Percentiles rank a stretch among this genome's conserved stretches.
Evolutionary conservation across 2,888 invertebrate genomes (phyloP).

Genomic region (Eilema griseolum): DNA sequence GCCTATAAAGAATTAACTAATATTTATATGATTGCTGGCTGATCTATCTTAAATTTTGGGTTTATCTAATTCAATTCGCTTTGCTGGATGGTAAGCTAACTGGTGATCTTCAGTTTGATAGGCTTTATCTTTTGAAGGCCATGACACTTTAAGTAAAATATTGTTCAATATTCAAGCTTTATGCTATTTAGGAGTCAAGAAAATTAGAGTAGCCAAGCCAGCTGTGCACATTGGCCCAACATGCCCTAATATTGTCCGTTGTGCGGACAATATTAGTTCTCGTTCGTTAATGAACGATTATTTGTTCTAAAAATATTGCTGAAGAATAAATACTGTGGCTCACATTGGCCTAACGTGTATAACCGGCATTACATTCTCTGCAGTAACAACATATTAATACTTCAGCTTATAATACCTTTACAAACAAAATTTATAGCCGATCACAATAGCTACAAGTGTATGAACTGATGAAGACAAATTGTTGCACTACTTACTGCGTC

Average conservation of each 20-base stretch:
- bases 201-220: background rate
- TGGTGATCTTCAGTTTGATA: no score
- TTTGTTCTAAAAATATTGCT: no score
- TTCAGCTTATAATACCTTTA: background rate
- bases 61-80: no score
- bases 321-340: background rate
- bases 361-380: background rate
- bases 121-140: no score
- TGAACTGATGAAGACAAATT: slow-evolving; percentile 40
- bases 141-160: no score
- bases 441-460: slow-evolving; percentile 20
- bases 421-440: slow-evolving; percentile 15
- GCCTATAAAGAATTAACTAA: background rate
- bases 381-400: background rate
- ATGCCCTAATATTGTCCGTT: background rate
- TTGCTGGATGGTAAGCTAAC: background rate
- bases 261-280: no score
- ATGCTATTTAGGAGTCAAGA: no score
- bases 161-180: no score
- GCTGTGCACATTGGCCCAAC: background rate
- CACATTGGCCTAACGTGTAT: background rate
- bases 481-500: background rate
- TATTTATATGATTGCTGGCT: background rate
- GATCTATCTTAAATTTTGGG: no score
- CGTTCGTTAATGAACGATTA: no score